Evolutionary conservation across 1,140 invertebrate species (phyloP).

Genomic region (Octopus bimaculoides): DNA sequence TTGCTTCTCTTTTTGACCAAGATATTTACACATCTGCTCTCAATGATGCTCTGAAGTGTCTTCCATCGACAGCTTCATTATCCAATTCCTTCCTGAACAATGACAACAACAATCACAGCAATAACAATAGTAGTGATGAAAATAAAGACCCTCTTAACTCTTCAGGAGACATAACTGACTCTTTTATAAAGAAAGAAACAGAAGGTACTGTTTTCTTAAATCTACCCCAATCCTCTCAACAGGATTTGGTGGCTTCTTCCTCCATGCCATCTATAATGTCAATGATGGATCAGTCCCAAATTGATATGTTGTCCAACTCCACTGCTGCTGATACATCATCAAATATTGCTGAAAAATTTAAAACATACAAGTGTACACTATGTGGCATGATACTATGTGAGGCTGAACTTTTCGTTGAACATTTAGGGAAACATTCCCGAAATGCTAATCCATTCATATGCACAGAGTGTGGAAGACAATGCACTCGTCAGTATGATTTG

Average conservation of each 20-base stretch:
- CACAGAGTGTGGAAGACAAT: background rate
- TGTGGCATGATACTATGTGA: background rate
- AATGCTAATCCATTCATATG: background rate
- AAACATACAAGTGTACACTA: background rate
- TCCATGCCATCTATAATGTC: background rate
- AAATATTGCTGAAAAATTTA: background rate
- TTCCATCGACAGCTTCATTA: background rate
- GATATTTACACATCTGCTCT: constrained; percentile 6
- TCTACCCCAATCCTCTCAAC: too few species aligned
- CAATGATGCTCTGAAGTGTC: background rate
- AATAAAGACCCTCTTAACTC: background rate
- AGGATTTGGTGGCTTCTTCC: background rate
- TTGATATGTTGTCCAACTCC: background rate
- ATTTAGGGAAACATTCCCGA: background rate
- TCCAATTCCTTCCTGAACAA: background rate
- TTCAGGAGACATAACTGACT: too few species aligned
- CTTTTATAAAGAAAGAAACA: too few species aligned
- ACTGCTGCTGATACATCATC: background rate
- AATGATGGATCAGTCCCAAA: background rate
- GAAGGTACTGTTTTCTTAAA: too few species aligned
- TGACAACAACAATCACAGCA: too few species aligned
- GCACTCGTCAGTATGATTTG: background rate
- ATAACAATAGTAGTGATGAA: background rate
- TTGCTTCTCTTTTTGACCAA: constrained; percentile 7
- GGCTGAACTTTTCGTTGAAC: background rate